phyloP scores from a whole-genome alignment of 1,140 invertebrate species.

The Pseudomyrmex pallidus region DNA sequence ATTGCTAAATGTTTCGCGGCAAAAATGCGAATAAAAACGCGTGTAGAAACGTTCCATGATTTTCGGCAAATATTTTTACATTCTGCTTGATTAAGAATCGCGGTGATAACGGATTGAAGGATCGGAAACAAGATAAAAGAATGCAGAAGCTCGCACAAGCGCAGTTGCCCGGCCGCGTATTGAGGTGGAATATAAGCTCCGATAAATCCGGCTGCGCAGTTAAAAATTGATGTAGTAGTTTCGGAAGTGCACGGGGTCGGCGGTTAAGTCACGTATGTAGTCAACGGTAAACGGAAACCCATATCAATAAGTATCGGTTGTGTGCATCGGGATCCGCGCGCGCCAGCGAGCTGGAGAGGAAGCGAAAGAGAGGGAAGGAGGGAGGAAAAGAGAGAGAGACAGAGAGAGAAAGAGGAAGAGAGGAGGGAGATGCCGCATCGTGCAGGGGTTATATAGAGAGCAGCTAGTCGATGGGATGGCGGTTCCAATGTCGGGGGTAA shows the following conservation, averaged over 20 bases:
- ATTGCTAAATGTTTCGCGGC: background rate
- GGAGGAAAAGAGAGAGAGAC: background rate
- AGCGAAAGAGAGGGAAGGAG: slow-evolving; percentile 28
- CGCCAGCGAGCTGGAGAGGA: slow-evolving; percentile 20
- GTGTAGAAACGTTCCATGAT: background rate
- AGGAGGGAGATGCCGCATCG: slow-evolving; percentile 22
- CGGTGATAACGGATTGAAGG: background rate
- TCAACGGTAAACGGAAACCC: slow-evolving; percentile 81
- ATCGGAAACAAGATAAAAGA: slow-evolving; percentile 26
- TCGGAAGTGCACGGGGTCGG: slow-evolving; percentile 78
- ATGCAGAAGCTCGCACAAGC: slow-evolving; percentile 40
- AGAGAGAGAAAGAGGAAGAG: background rate
- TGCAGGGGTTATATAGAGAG: slow-evolving; percentile 48
- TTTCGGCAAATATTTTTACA: slow-evolving; percentile 9
- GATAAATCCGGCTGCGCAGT: slow-evolving; percentile 79
- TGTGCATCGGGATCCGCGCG: slow-evolving; percentile 71
- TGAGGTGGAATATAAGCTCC: slow-evolving; percentile 76
- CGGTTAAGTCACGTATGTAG: slow-evolving; percentile 80
- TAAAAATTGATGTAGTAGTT: slow-evolving; percentile 82
- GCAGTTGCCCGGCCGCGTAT: slow-evolving; percentile 13
- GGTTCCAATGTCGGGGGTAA: slow-evolving; percentile 74
- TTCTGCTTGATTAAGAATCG: slow-evolving; percentile 24
- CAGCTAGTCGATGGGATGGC: slow-evolving; percentile 62
- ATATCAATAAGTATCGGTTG: slow-evolving; percentile 82
- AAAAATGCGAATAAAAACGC: background rate